A percentile compares a stretch with the other conserved stretches of the same genome.
These are phyloP conservation scores for Cyprinodon tularosa DNA, from an alignment of 2,113 vertebrate species.

Conservation along the genomic window DNA sequence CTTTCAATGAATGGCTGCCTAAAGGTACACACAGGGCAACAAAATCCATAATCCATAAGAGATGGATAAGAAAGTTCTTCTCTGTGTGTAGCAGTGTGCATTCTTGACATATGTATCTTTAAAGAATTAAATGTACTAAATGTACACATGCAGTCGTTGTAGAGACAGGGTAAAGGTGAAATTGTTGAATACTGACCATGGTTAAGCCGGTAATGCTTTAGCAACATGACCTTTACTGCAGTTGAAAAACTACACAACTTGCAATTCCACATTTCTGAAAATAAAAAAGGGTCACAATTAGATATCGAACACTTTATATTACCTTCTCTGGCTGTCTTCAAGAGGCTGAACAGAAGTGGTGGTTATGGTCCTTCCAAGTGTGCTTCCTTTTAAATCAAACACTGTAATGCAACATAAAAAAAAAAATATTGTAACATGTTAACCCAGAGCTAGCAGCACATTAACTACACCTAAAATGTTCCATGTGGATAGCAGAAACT, in stretches of 20 bases:
- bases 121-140: conserved; percentile 1
- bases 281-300: no score
- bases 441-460: no score
- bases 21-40: neutral
- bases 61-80: neutral
- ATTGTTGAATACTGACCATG: conserved; percentile 4
- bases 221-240: conserved; percentile 3
- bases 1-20: conserved; percentile 1
- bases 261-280: no score
- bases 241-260: neutral
- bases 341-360: no score
- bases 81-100: neutral
- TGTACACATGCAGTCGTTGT: neutral
- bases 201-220: neutral
- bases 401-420: no score
- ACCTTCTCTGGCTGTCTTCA: no score
- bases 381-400: no score
- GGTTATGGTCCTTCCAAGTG: no score
- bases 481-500: no score
- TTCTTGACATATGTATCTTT: neutral
- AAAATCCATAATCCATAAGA: neutral
- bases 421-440: no score
- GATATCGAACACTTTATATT: no score
- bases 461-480: no score
- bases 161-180: conserved; percentile 4